phyloP scores from a whole-genome alignment of 2,888 invertebrate genomes.

The Cyclophora albipunctata region DNA sequence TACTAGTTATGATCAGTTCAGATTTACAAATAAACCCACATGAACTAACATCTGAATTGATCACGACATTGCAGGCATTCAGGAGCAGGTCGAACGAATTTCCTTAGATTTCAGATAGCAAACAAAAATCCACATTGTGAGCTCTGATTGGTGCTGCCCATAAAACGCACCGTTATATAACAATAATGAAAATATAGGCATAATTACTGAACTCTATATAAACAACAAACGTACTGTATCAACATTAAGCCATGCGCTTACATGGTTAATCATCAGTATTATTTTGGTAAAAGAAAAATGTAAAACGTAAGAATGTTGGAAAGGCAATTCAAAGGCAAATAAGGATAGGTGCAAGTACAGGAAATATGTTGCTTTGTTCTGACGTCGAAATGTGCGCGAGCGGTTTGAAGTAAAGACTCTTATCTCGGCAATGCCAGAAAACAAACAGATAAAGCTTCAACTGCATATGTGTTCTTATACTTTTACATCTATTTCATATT shows the following conservation, averaged over 20 bases:
- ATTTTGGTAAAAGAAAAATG: constrained; percentile 29
- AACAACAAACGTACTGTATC: constrained; percentile 29
- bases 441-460: constrained; percentile 74
- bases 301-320: constrained; percentile 43
- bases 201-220: constrained; percentile 33
- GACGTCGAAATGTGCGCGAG: constrained; percentile 40
- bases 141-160: constrained; percentile 71
- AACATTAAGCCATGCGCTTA: constrained; percentile 59
- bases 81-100: constrained; percentile 36
- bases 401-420: constrained; percentile 43
- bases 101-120: constrained; percentile 31
- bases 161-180: constrained; percentile 44
- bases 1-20: constrained; percentile 21
- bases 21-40: constrained; percentile 8
- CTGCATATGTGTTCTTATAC: constrained; percentile 42
- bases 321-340: constrained; percentile 62
- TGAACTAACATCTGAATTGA: constrained; percentile 19
- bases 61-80: constrained; percentile 16
- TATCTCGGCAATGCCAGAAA: constrained; percentile 72
- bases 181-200: constrained; percentile 24
- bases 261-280: constrained; percentile 59
- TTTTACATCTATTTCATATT: constrained; percentile 29
- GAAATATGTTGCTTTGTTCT: constrained; percentile 34
- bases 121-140: constrained; percentile 58
- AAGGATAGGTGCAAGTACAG: constrained; percentile 63